Base-by-base conservation (phyloP, 2,888 invertebrate genomes). In the Mimachlamys varia region DNA sequence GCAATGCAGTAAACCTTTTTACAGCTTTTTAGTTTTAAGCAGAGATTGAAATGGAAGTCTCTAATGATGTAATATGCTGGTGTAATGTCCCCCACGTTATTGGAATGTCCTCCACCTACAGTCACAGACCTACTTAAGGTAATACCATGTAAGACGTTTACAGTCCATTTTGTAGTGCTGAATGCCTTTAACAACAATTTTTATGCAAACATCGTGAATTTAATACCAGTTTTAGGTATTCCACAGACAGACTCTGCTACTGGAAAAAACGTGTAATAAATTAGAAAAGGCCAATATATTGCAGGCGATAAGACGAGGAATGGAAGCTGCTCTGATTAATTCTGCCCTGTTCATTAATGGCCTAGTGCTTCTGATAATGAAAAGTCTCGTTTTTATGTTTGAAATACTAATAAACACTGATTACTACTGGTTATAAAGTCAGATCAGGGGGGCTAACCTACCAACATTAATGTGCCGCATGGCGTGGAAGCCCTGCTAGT, bases 261-360 rank as follows among this genome's bases (percentile, higher is more conserved):
- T 76, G 27, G 33, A 76, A 76, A 76, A 76, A 76, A 76, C 27
- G 76, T 33, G 76, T 15, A 33, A 76, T 76, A 76, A 76, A 76
- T 76, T 76, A 76, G 76, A 76, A 33, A 76, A 76, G 76, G 76
- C 76, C 76, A 76, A 76, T 76, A 76, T 76, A 76, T 76, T 76
- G 76, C 13, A 76, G 76, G 76, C 76, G 76, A 76, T 76, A 76
- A 76, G 76, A 33, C 76, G 76, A 76, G 76, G 33, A 27, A 76
- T 15, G 27, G 76, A 33, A 76, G 33, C 4, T 2, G 33, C 76
- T 76, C 27, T 76, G 76, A 76, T 76, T 76, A 76, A 76, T 76
- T 76, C 33, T 33, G 33, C 76, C 76, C 76, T 76, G 76, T 76
- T 76, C 76, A 76, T 76, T 76, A 76, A 76, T 76, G 22, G 33